phyloP scores from a whole-genome alignment of 2,113 vertebrate genomes.

The Vanacampus margaritifer region DNA sequence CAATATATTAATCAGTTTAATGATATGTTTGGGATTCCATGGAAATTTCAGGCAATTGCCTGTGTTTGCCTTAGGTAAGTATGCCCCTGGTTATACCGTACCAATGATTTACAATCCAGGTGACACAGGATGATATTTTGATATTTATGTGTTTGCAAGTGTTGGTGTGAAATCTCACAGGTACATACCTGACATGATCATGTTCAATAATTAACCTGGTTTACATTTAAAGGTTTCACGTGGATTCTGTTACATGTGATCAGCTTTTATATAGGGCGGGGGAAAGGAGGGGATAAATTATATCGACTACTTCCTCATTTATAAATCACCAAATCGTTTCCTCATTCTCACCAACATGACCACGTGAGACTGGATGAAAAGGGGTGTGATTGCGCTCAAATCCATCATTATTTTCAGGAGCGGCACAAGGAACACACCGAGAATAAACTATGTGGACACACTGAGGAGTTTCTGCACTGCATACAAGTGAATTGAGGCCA shows the following conservation, averaged over 20 bases:
- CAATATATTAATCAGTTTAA: no score
- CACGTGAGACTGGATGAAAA: not conserved
- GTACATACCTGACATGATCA: not conserved
- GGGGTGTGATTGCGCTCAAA: not conserved
- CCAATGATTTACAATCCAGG: not conserved
- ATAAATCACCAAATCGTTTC: slow-evolving; percentile 44
- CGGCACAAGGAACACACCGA: not conserved
- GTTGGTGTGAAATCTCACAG: not conserved
- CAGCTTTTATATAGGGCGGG: not conserved
- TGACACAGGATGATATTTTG: not conserved
- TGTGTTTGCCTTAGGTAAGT: not conserved
- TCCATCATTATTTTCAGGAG: not conserved
- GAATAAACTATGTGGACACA: not conserved
- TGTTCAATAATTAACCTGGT: slow-evolving; percentile 3
- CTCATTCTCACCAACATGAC: slow-evolving; percentile 30
- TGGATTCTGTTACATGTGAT: not conserved
- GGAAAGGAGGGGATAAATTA: not conserved
- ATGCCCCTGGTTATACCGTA: not conserved
- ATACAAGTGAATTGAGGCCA: not conserved
- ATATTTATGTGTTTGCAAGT: not conserved
- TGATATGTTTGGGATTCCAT: no score
- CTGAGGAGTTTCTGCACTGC: not conserved
- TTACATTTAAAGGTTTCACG: not conserved
- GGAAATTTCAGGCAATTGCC: no score
- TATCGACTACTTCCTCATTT: slow-evolving; percentile 34